Evolutionary conservation across 2,113 vertebrate species (phyloP).

Genomic region (Pachypanchax playfairii): DNA sequence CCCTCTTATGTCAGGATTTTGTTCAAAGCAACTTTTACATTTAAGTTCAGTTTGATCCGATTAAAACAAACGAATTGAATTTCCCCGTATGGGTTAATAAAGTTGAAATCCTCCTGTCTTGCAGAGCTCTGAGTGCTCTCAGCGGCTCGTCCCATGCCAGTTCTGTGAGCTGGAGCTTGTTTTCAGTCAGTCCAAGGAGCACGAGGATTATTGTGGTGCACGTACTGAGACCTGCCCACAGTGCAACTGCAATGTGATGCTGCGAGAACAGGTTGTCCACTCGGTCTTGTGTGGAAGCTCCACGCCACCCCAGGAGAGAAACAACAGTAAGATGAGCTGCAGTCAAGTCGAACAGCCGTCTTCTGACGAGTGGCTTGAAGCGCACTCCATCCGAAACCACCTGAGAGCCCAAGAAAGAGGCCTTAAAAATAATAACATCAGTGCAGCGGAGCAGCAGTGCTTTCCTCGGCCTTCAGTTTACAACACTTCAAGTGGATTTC

Average conservation of each 20-base stretch:
- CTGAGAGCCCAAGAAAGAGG: constrained; percentile 74
- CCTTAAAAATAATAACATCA: constrained; percentile 74
- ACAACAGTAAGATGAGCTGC: constrained; percentile 54
- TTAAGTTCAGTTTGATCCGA: no score
- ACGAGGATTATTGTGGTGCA: constrained; percentile 92
- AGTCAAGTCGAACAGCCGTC: constrained; percentile 53
- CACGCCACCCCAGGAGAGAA: constrained; percentile 70
- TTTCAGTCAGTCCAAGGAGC: constrained; percentile 85
- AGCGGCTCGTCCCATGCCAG: constrained; percentile 86
- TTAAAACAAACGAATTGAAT: no score
- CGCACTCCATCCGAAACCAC: constrained; percentile 67
- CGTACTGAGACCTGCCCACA: constrained; percentile 87
- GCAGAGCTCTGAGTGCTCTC: constrained; percentile 84
- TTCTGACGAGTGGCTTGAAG: constrained; percentile 70
- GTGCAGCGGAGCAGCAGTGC: constrained; percentile 61
- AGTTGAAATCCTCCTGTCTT: no score
- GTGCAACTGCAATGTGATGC: constrained; percentile 87
- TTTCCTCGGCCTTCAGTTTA: constrained; percentile 53
- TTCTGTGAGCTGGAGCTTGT: constrained; percentile 91
- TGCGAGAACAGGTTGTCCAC: constrained; percentile 85
- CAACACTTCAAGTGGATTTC: constrained; percentile 57
- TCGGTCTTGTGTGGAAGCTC: constrained; percentile 82
- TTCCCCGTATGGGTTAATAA: no score
- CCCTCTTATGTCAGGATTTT: not conserved
- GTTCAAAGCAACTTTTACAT: not conserved